Percentiles rank a stretch among this genome's conserved stretches.
Evolutionary conservation across 2,888 invertebrate genomes (phyloP).

Genomic region (Pachliopta kotzebuea): DNA sequence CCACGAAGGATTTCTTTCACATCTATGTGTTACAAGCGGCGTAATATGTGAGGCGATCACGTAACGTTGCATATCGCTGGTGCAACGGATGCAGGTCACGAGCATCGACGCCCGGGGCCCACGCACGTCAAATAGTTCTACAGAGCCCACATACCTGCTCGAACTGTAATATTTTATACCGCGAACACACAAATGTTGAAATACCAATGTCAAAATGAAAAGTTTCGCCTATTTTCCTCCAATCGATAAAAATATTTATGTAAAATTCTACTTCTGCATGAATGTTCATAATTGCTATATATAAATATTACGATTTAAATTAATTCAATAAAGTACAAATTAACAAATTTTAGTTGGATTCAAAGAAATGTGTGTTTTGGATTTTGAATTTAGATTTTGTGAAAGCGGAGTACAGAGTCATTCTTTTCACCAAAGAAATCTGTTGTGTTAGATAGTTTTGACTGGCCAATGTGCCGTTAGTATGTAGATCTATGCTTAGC

Average conservation of each 20-base stretch:
- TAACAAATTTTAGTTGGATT: too few species aligned
- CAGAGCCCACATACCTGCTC: constrained; percentile 42
- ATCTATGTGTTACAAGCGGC: constrained; percentile 4
- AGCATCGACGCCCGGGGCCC: constrained; percentile 36
- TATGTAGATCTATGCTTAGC: constrained; percentile 69
- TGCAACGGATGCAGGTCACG: constrained; percentile 39
- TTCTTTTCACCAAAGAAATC: constrained; percentile 50
- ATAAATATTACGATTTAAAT: too few species aligned
- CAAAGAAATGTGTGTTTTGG: not conserved
- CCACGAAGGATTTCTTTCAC: not conserved
- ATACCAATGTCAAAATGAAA: not conserved
- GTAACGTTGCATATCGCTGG: constrained; percentile 26
- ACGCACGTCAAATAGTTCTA: constrained; percentile 36
- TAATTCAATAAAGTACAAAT: too few species aligned
- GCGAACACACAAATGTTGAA: constrained; percentile 6
- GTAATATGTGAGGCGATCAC: constrained; percentile 19
- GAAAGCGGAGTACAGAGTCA: not conserved
- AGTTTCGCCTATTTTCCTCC: not conserved
- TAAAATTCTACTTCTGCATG: not conserved
- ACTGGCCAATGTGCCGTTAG: constrained; percentile 52
- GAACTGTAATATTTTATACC: constrained; percentile 41
- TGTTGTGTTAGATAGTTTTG: constrained; percentile 65
- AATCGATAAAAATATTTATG: not conserved
- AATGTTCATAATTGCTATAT: too few species aligned
- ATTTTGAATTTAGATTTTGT: too few species aligned